Evolutionary conservation across 1,140 invertebrate species (phyloP), one percentile per base, ranked within the genome.

Genomic region (Aphelinus certus): DNA sequence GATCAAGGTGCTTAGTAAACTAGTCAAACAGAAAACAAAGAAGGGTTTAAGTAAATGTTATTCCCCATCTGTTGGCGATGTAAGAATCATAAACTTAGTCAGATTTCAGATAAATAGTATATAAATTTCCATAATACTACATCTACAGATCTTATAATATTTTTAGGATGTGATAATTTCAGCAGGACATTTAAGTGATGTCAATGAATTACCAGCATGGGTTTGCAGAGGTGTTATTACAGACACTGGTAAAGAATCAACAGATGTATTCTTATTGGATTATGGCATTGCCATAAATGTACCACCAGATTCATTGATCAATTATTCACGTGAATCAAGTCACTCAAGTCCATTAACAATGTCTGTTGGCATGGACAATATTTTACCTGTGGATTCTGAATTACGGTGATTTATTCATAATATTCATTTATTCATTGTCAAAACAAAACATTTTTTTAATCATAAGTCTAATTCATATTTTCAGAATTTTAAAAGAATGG

Each of bases 201-300:
- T 46, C 10, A 65, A 47, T 43, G 26, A 71, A 45, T 26, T 72
- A 7, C 56, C 65, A 2, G 46, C 48, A 45, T 63, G 56, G 46
- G 55, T 77, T 46, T 73, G 58, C 55, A 78, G 63, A 70, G 69
- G 63, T 49, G 48, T 66, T n/a, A 56, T 75, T 63, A 68, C 42
- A 53, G 60, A 79, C 60, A 67, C 48, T 42, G 2, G 6, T 45
- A n/a, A 1, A 48, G 2, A 46, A 9, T 58, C 48, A 55, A 1
- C 57, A 3, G 9, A 71, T 61, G 71, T 84, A 49, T 82, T 85
- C 72, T 72, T 87, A 9, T 58, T 80, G 0, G 86, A 87, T 77
- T 81, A 83, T 79, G 86, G 86, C 0, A 75, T 76, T 56, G 60
- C 69, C 0, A 43, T 84, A 42, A 47, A 78, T 70, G 61, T 82